These are phyloP conservation scores for Pipra filicauda DNA, from an alignment of 2,113 vertebrate species.

Conservation along the genomic window DNA sequence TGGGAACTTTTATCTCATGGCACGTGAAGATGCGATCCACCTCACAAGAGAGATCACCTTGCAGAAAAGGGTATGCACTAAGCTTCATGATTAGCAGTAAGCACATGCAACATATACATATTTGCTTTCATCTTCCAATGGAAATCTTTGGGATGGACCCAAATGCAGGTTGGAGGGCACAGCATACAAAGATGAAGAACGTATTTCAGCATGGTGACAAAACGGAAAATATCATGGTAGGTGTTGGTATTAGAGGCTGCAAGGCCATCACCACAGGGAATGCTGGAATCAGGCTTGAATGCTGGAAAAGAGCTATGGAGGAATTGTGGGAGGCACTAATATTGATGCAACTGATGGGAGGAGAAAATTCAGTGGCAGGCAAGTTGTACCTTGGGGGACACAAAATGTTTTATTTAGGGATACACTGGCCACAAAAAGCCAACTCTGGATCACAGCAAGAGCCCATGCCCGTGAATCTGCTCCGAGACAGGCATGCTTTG, in stretches of 20 bases:
- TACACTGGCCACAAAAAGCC: not conserved
- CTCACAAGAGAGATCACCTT: not conserved
- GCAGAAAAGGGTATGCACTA: not conserved
- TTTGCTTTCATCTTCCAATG: not conserved
- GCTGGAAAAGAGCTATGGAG: not conserved
- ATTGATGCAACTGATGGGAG: not conserved
- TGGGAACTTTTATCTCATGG: not conserved
- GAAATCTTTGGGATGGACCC: not conserved
- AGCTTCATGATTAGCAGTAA: not conserved
- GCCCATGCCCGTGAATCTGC: not conserved
- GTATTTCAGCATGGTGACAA: not conserved
- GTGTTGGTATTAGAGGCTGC: not conserved
- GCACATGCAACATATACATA: rapidly evolving
- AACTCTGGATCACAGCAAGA: not conserved
- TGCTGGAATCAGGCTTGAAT: not conserved
- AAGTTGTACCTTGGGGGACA: not conserved
- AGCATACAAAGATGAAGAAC: rapidly evolving
- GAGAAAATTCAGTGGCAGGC: not conserved
- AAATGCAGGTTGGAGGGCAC: not conserved
- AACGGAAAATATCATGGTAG: not conserved
- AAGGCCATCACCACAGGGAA: not conserved
- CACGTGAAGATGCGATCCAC: not conserved
- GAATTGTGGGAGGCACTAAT: not conserved
- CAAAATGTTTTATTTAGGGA: not conserved
- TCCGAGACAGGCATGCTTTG: rapidly evolving